Conservation (phyloP, 1,140 invertebrate genomes). For the Heliconius eleuchia region DNA sequence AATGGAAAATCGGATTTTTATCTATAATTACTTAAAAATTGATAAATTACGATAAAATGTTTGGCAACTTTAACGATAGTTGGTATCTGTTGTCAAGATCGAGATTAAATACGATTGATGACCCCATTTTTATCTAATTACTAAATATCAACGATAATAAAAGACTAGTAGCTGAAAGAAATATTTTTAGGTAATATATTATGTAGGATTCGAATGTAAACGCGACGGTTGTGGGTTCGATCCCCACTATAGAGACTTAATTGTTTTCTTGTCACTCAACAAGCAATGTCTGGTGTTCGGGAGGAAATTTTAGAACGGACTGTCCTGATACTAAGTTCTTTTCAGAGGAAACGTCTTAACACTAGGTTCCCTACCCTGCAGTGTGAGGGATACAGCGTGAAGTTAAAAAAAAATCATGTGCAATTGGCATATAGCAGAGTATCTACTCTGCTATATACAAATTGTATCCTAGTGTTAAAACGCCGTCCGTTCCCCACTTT, state of each 20-base stretch:
- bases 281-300: neutral
- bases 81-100: conserved; percentile 37
- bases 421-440: too few species aligned
- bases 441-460: too few species aligned
- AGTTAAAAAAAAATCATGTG: too few species aligned
- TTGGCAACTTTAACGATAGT: conserved; percentile 35
- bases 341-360: too few species aligned
- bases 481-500: too few species aligned
- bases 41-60: conserved; percentile 40
- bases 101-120: conserved; percentile 37
- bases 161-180: neutral
- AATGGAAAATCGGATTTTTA: conserved; percentile 33
- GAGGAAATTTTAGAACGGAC: neutral
- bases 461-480: too few species aligned
- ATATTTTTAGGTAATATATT: neutral
- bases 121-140: conserved; percentile 32
- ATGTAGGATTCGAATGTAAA: neutral
- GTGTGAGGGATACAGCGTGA: too few species aligned
- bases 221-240: neutral
- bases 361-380: too few species aligned
- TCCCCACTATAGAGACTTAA: too few species aligned
- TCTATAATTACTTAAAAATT: conserved; percentile 42
- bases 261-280: neutral
- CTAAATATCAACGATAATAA: neutral
- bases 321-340: neutral